These are phyloP conservation scores for Limosa lapponica DNA, from an alignment of 2,797 vertebrate species.

Conservation along the genomic window DNA sequence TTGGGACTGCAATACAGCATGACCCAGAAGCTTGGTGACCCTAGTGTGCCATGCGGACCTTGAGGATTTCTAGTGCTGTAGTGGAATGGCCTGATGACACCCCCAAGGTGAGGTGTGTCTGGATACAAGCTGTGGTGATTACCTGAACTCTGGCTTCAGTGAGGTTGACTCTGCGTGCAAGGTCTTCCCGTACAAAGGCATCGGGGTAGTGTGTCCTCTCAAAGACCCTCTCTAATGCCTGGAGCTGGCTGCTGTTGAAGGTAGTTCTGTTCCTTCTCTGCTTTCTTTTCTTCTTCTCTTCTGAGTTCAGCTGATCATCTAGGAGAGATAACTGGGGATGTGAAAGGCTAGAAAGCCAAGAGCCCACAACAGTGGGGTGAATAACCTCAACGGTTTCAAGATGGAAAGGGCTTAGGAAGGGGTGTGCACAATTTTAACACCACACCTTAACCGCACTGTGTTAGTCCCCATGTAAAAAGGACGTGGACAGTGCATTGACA, in stretches of 20 bases:
- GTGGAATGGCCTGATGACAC: neutral
- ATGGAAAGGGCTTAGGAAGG: neutral
- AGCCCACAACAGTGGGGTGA: neutral
- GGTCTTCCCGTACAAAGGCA: constrained; percentile 95
- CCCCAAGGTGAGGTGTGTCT: neutral
- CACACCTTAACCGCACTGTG: rapidly evolving
- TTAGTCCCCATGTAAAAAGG: neutral
- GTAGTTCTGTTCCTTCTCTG: constrained; percentile 96
- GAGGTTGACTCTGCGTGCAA: constrained; percentile 96
- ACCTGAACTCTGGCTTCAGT: constrained; percentile 98
- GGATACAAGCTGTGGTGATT: neutral
- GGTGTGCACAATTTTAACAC: neutral
- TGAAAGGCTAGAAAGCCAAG: neutral
- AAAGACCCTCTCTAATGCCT: constrained; percentile 96
- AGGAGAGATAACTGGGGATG: neutral
- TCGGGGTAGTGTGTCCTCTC: constrained; percentile 98
- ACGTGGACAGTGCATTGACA: neutral
- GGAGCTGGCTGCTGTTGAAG: constrained; percentile 98
- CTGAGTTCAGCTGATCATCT: constrained; percentile 96
- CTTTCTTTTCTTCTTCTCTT: constrained; percentile 98
- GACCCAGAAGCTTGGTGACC: neutral
- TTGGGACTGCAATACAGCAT: neutral
- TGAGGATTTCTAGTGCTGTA: neutral
- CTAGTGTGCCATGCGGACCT: neutral
- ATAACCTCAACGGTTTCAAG: neutral